These are phyloP conservation scores for Dolichomitus sp. DNA, from an alignment of 2,888 invertebrate genomes.

Conservation along the genomic window DNA sequence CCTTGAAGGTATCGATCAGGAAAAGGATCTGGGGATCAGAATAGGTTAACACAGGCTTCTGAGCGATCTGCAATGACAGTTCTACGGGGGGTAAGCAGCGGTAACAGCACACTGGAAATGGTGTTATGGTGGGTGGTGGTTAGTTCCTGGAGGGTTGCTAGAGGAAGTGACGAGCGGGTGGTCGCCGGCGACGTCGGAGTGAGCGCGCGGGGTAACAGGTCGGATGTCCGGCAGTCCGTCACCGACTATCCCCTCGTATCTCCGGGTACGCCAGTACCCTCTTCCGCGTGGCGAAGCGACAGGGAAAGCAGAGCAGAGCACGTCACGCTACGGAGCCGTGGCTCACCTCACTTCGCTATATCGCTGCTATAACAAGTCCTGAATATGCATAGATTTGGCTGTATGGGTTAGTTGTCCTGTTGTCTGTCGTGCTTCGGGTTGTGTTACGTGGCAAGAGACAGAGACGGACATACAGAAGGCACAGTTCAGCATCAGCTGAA, in stretches of 20 bases:
- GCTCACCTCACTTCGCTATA: constrained; percentile 73
- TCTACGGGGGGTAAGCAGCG: background rate
- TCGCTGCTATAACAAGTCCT: constrained; percentile 82
- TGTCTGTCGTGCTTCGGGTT: constrained; percentile 20
- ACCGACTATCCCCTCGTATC: constrained; percentile 82
- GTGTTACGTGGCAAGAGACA: constrained; percentile 49
- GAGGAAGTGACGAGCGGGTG: constrained; percentile 67
- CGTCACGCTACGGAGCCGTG: constrained; percentile 64
- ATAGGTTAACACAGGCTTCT: background rate
- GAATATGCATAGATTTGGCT: constrained; percentile 83
- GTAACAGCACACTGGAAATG: constrained; percentile 71
- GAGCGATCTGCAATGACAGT: constrained; percentile 24
- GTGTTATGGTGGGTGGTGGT: constrained; percentile 71
- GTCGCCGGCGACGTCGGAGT: constrained; percentile 57
- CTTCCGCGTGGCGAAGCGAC: constrained; percentile 67
- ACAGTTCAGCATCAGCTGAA: constrained; percentile 43
- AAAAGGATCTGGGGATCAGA: background rate
- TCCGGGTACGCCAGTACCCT: constrained; percentile 78
- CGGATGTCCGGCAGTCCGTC: constrained; percentile 86
- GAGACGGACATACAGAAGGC: constrained; percentile 23
- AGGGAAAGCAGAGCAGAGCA: constrained; percentile 59
- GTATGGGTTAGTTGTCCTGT: constrained; percentile 41
- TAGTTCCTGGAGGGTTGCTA: constrained; percentile 46
- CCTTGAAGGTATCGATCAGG: constrained; percentile 21
- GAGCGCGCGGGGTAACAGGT: constrained; percentile 82